Base-by-base conservation (phyloP, 2,797 vertebrate genomes). In the Dromococcyx pavoninus region DNA sequence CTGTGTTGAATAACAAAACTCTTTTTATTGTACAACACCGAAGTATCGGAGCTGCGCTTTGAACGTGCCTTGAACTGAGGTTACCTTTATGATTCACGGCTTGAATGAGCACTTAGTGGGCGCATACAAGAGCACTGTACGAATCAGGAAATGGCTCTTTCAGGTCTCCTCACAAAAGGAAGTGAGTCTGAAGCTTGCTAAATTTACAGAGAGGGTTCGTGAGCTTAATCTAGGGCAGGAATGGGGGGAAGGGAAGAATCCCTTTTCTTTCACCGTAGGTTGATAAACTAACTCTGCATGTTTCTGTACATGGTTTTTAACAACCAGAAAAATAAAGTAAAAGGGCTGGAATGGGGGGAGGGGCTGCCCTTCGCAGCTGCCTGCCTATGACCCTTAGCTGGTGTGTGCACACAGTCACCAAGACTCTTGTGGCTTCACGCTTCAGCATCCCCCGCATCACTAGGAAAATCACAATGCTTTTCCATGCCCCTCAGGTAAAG, bases 61-160 rank as follows among this genome's bases (percentile, higher is more conserved):
- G 51, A 53, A 28, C 51, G 27, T 48, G 46, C 46, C 21, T 51
- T 94, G 94, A 96, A 93, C 87, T 13, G 85, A 97, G 50, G 94
- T 95, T 93, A 94, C 95, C 94, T 95, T 91, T 51, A 61, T 97
- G 95, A 96, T 78, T 96, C 90, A 89, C 28, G 1, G 86, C 56
- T 54, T 94, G 93, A 94, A 89, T 80, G 89, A 90, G 94, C 84
- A 81, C 65, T 88, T 64, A 70, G 86, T 86, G 86, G 43, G 86
- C 12, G 30, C 89, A 94, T 80, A 95, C 89, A 76, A 88, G 81
- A 91, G 81, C 13, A 7, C 71, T 79, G 76, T 66, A 74, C 66
- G 54, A 94, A 81, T 87, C 93, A 97, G 94, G 97, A 97, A 97
- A 94, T 46, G 86, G 94, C 82, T 88, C 90, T 94, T 85, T 94